Conservation (phyloP, 2,888 invertebrate species). For the Pyralis farinalis region DNA sequence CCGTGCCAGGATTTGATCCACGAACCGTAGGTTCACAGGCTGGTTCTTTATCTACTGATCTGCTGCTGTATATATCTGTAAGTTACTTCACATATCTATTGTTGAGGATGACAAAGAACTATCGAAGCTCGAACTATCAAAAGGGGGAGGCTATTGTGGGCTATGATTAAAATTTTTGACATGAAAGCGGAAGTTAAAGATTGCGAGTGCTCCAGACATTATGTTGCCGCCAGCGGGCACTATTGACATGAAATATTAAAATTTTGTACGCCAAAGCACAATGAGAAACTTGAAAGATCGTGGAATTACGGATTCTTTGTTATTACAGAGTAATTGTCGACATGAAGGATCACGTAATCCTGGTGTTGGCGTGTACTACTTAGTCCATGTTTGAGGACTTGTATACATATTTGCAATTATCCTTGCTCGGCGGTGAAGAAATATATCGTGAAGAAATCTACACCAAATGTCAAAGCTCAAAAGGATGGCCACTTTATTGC, state of each 20-base stretch:
- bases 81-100: slow-evolving; percentile 7
- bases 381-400: no score
- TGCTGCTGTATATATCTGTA: no score
- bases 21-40: no score
- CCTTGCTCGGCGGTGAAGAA: no score
- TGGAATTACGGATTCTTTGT: background rate
- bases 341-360: no score
- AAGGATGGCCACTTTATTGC: no score
- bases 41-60: no score
- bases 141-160: slow-evolving; percentile 20
- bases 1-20: no score
- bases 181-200: slow-evolving; percentile 15
- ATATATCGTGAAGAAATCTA: no score
- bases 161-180: slow-evolving; percentile 28
- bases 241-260: slow-evolving; percentile 25
- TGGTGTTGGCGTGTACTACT: no score
- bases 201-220: slow-evolving; percentile 8
- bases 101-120: slow-evolving; percentile 13
- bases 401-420: no score
- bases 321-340: slow-evolving; percentile 4
- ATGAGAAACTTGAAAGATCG: slow-evolving; percentile 5
- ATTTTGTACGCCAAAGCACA: slow-evolving; percentile 13
- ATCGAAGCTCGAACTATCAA: slow-evolving; percentile 4
- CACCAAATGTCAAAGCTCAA: no score
- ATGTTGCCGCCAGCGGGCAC: slow-evolving; percentile 16